These are phyloP conservation scores for Hypotaenidia philippensis DNA, from an alignment of 2,797 vertebrate genomes.

Conservation along the genomic window DNA sequence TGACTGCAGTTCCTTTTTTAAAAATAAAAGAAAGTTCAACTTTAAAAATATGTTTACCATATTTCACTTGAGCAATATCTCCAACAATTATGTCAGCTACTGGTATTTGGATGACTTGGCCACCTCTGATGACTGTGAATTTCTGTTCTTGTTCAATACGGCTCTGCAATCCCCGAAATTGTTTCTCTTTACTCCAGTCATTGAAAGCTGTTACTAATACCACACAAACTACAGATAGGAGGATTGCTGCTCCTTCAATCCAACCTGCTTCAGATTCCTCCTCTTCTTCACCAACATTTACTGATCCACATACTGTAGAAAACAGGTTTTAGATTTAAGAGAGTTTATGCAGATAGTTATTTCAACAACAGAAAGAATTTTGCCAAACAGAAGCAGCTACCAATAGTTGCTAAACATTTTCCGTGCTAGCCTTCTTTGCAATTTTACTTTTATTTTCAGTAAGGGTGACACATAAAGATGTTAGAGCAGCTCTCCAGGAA, in stretches of 20 bases:
- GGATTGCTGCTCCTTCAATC: slow-evolving; percentile 98
- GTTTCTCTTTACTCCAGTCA: slow-evolving; percentile 99
- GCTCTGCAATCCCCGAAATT: slow-evolving; percentile 95
- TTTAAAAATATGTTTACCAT: slow-evolving; percentile 85
- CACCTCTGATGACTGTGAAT: slow-evolving; percentile 94
- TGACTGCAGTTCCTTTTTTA: slow-evolving; percentile 6
- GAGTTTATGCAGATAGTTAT: background rate
- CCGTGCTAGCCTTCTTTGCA: background rate
- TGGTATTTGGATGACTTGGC: slow-evolving; percentile 96
- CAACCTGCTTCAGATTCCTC: slow-evolving; percentile 93
- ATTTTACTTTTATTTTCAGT: background rate
- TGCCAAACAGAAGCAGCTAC: background rate
- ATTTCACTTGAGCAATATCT: slow-evolving; percentile 98
- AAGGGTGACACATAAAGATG: background rate
- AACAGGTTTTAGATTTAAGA: slow-evolving; percentile 47
- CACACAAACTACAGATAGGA: slow-evolving; percentile 95
- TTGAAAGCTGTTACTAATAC: slow-evolving; percentile 98
- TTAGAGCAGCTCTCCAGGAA: background rate
- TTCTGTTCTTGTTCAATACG: slow-evolving; percentile 99
- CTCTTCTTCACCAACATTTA: slow-evolving; percentile 90
- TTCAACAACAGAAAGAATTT: background rate
- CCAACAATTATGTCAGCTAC: slow-evolving; percentile 97
- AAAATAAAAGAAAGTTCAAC: slow-evolving; percentile 2
- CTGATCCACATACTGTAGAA: slow-evolving; percentile 90
- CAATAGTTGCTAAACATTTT: background rate